Evolutionary conservation across 2,888 invertebrate genomes (phyloP), one percentile per base, ranked within the genome.

Genomic region (Metopia argyrocephala): DNA sequence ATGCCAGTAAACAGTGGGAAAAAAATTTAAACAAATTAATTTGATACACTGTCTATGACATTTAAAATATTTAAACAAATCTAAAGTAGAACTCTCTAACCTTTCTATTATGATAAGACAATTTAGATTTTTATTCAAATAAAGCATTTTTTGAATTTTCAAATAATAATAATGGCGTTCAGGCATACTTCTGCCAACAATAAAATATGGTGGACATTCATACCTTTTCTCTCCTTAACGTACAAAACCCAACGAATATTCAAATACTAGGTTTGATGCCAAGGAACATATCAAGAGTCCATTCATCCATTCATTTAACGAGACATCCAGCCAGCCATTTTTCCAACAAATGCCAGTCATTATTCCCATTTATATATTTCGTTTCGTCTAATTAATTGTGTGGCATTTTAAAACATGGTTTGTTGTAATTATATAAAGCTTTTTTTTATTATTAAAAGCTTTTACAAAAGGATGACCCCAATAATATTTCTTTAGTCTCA

Each of bases 351-450:
- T 21, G 45, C 45, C 59, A 52, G 12, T 59, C 68, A 56, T n/a
- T n/a, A n/a, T 48, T 28, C 54, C 38, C 69, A 31, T 69, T 54
- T 61, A 27, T 73, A 64, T 46, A 28, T 65, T n/a, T 76, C 20
- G 62, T 69, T 76, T 61, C 65, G 31, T 71, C 78, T 71, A 71
- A 78, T 71, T 78, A 78, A 78, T 76, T 76, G 76, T 78, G 70
- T 57, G 65, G 76, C 59, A 71, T 65, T 65, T 78, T 71, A 54
- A 70, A 78, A 78, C 66, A 78, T 66, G 71, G 66, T 78, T 78
- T 66, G 78, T 52, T 61, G 57, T 70, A 52, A 76, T 65, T 76
- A 76, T 74, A 66, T 61, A 61, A 68, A 68, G 68, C 62, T 62
- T 46, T 74, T 38, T 38, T n/a, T n/a, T n/a, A n/a, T n/a, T 59